phyloP scores from a whole-genome alignment of 2,888 invertebrate species.

The Lasioglossum oenotherae region DNA sequence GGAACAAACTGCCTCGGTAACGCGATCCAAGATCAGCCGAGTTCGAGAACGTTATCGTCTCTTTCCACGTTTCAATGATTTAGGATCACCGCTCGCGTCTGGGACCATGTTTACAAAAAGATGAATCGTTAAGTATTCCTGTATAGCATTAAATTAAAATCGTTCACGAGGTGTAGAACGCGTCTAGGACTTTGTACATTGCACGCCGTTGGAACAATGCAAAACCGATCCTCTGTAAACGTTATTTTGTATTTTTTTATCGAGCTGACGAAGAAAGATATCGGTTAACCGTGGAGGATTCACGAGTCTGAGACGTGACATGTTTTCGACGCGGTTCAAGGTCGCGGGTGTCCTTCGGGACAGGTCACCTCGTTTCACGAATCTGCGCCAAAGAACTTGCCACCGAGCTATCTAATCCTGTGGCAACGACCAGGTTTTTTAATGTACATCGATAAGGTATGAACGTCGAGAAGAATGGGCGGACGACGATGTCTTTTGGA shows the following conservation, averaged over 20 bases:
- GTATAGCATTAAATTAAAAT: constrained; percentile 22
- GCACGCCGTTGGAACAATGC: neutral
- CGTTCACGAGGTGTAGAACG: constrained; percentile 17
- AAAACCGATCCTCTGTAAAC: constrained; percentile 8
- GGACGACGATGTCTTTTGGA: constrained; percentile 23
- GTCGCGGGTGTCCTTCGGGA: constrained; percentile 39
- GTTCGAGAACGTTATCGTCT: neutral
- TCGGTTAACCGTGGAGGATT: constrained; percentile 6
- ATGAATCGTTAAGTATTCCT: constrained; percentile 41
- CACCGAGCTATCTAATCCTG: constrained; percentile 32
- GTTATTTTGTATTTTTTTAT: constrained; percentile 8
- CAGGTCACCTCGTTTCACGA: constrained; percentile 39
- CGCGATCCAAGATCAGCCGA: neutral
- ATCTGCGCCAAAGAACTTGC: constrained; percentile 45
- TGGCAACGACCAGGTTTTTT: constrained; percentile 27
- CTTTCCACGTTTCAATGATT: constrained; percentile 23
- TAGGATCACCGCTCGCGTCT: constrained; percentile 45
- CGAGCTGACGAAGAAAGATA: neutral
- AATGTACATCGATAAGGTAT: constrained; percentile 38
- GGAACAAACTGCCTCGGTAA: constrained; percentile 3
- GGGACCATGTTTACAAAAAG: constrained; percentile 52
- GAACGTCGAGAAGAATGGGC: constrained; percentile 16
- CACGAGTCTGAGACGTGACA: neutral
- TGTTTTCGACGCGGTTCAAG: constrained; percentile 24
- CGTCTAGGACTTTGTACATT: constrained; percentile 1